Evolutionary conservation across 2,113 vertebrate species (phyloP).

Genomic region (Chlorocebus sabaeus): DNA sequence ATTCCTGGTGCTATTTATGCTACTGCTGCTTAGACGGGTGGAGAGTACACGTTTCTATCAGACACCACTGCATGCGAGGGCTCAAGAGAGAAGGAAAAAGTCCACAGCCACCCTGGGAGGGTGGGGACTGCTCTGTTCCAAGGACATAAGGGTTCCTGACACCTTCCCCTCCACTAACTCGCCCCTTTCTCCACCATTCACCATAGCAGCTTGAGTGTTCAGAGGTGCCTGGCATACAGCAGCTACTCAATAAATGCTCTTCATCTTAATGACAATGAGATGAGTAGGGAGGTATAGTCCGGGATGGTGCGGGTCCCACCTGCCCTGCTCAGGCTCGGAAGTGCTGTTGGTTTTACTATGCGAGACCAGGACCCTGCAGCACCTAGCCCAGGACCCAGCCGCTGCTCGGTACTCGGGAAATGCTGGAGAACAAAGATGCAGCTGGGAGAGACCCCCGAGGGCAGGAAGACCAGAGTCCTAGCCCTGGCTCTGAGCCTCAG

Average conservation of each 20-base stretch:
- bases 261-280: accelerated
- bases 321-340: neutral
- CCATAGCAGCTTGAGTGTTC: accelerated
- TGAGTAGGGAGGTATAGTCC: neutral
- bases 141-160: neutral
- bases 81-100: neutral
- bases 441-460: neutral
- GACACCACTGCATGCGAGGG: accelerated
- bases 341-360: accelerated
- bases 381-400: accelerated
- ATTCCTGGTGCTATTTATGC: accelerated
- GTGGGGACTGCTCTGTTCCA: too few species aligned
- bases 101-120: neutral
- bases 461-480: neutral
- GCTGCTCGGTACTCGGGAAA: neutral
- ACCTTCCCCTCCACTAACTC: neutral
- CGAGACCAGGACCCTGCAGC: neutral
- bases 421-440: too few species aligned
- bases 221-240: accelerated
- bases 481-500: neutral
- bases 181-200: accelerated
- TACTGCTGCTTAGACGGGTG: accelerated
- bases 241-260: neutral
- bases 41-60: neutral
- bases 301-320: neutral